Base-by-base conservation (phyloP, 35 echinoderm and acorn worm genomes). In the Anneissia japonica region DNA sequence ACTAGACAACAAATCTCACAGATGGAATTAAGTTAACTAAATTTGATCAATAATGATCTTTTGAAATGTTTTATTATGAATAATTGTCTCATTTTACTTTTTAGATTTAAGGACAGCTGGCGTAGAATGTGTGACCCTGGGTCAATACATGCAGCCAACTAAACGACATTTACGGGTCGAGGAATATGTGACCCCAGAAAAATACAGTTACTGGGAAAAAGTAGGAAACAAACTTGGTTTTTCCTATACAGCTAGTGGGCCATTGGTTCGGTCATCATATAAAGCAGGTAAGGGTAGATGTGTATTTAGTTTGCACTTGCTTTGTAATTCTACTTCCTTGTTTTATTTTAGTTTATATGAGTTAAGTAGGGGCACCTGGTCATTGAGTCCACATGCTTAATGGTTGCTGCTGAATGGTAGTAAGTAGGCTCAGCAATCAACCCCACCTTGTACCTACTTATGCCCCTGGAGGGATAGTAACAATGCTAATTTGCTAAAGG, bases 91-190 rank as follows among this genome's bases (percentile, higher is more conserved):
- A n/a, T 46, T 34, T 89, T 30, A 23, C 78, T 19, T 56, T 83
- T 38, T 80, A 98, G 95, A 98, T 88, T 85, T 98, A 41, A 46
- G 92, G 11, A 56, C 89, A 73, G 83, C 88, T 31, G 89, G 89
- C 38, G 95, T 98, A 9, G 92, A 93, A 31, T 98, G 95, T 74
- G 80, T 98, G 23, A 98, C 95, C 3, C 80, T 98, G 23, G 95
- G 95, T 37, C 95, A 98, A 84, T 98, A 98, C 83, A 98, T 98
- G 95, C 95, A 98, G 79, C 95, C 95, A 29, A 98, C 95, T 3
- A 93, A 89, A 64, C 83, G 92, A 83, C 92, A 98, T 79, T 82
- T 98, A 1, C 91, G 93, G 79, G 95, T 98, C 19, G 41, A 89
- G 30, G 95, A 98, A 75, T 98, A 98, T 64, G 95, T 98, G 12